phyloP scores from a whole-genome alignment of 2,797 vertebrate species.

The Picus viridis region DNA sequence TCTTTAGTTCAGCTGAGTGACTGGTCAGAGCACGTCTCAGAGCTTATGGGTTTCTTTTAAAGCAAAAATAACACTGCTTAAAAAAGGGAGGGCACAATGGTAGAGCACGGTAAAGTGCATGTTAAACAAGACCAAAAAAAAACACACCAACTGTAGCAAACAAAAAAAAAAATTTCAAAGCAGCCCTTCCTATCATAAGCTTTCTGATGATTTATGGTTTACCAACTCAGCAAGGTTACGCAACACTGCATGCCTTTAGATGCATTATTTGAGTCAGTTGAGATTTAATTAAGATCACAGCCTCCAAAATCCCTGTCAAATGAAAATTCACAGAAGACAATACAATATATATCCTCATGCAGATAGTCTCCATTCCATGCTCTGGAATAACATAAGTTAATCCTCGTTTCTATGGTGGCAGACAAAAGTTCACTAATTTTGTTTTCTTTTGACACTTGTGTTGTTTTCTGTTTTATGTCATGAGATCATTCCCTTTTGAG shows the following conservation, averaged over 20 bases:
- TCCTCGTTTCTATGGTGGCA: constrained; percentile 92
- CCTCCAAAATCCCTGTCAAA: constrained; percentile 93
- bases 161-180: constrained; percentile 66
- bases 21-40: constrained; percentile 62
- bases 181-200: constrained; percentile 78
- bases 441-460: constrained; percentile 88
- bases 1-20: constrained; percentile 52
- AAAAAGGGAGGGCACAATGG: constrained; percentile 21
- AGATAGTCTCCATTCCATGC: constrained; percentile 90
- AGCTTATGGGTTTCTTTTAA: background rate
- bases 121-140: constrained; percentile 40
- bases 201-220: constrained; percentile 86
- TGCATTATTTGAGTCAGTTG: constrained; percentile 89
- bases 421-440: constrained; percentile 90
- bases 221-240: constrained; percentile 85
- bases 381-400: constrained; percentile 88
- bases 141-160: constrained; percentile 68
- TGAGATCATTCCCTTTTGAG: constrained; percentile 81
- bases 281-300: constrained; percentile 99
- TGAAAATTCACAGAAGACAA: constrained; percentile 92
- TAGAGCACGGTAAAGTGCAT: background rate
- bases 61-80: constrained; percentile 36
- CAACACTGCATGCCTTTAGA: constrained; percentile 89
- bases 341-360: constrained; percentile 85
- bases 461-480: constrained; percentile 87